These are phyloP conservation scores for Gyrodactylus salaris DNA, from an alignment of 1,140 invertebrate species.

Conservation along the genomic window DNA sequence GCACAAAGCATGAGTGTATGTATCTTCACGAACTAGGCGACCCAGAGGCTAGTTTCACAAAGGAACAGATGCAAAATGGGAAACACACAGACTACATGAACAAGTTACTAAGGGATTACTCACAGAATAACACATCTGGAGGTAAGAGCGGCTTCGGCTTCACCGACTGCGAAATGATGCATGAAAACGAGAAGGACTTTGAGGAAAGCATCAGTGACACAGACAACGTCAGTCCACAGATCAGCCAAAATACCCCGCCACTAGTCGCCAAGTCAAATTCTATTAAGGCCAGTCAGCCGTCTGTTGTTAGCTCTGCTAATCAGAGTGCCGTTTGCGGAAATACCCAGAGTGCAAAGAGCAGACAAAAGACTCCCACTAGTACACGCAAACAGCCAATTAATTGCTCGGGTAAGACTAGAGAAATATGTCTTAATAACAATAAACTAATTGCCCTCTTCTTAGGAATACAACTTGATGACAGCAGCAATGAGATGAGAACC, in stretches of 20 bases:
- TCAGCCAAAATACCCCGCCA: neutral
- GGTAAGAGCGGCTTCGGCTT: neutral
- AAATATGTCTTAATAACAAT: neutral
- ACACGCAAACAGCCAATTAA: neutral
- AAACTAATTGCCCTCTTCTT: too few relatives aligned
- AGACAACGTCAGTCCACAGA: neutral
- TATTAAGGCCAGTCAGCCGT: too few relatives aligned
- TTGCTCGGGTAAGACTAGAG: neutral
- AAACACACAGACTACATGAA: slow-evolving; percentile 10
- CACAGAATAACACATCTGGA: neutral
- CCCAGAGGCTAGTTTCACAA: slow-evolving; percentile 74
- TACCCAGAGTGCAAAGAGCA: neutral
- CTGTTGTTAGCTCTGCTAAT: neutral
- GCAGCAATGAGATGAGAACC: neutral
- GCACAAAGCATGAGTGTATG: slow-evolving; percentile 93
- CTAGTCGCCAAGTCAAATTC: neutral
- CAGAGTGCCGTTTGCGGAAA: too few relatives aligned
- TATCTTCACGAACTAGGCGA: slow-evolving; percentile 91
- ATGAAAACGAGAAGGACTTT: neutral
- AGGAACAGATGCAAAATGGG: slow-evolving; percentile 94
- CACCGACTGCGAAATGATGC: neutral
- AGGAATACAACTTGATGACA: too few relatives aligned
- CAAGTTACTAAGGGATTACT: neutral
- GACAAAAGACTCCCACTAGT: neutral
- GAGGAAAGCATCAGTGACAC: neutral